Percentiles rank a stretch among this genome's conserved stretches.
Evolutionary conservation across 2,113 vertebrate species (phyloP).

Genomic region (Zosterops lateralis): DNA sequence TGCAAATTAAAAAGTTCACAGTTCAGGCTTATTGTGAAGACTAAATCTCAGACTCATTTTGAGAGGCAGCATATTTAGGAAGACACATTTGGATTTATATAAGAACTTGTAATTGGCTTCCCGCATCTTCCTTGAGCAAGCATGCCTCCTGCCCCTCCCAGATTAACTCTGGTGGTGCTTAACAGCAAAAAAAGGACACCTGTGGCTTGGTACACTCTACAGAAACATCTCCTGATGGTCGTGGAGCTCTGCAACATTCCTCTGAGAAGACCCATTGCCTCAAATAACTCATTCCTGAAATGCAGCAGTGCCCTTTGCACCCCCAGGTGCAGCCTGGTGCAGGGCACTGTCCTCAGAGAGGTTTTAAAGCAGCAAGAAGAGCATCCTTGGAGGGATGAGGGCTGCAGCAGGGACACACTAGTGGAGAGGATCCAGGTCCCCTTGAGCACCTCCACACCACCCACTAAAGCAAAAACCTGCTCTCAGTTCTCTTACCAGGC

Average conservation of each 20-base stretch:
- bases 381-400: neutral
- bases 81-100: conserved; percentile 33
- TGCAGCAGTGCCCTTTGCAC: neutral
- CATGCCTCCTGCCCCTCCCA: neutral
- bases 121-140: neutral
- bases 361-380: neutral
- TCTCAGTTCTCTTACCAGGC: neutral
- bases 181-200: neutral
- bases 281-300: neutral
- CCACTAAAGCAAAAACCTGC: neutral
- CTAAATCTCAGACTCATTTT: conserved; percentile 38
- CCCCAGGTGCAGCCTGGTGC: neutral
- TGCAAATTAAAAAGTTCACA: conserved; percentile 65
- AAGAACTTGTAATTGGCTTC: conserved; percentile 51
- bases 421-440: neutral
- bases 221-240: neutral
- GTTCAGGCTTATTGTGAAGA: conserved; percentile 49
- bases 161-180: neutral
- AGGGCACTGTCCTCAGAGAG: neutral
- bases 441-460: neutral
- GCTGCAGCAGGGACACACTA: neutral
- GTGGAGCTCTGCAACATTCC: neutral
- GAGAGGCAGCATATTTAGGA: neutral
- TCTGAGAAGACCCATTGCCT: neutral
- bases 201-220: neutral